phyloP scores from a whole-genome alignment of 2,888 invertebrate genomes.

The Cephalotes varians region DNA sequence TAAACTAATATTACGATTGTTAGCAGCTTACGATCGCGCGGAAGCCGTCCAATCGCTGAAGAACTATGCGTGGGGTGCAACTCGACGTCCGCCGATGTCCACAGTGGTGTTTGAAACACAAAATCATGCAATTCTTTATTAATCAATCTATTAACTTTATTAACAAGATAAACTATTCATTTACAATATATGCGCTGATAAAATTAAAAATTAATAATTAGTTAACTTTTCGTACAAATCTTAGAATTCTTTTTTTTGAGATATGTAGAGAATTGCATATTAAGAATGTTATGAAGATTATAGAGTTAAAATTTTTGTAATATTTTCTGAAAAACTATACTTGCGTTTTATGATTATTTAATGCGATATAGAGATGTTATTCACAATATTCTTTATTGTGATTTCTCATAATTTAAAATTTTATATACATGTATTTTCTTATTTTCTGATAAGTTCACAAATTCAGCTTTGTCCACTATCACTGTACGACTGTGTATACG shows the following conservation, averaged over 20 bases:
- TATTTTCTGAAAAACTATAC: not conserved
- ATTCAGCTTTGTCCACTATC: not conserved
- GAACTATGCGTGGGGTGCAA: constrained; percentile 76
- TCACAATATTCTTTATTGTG: not conserved
- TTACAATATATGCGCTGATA: not conserved
- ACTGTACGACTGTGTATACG: not conserved
- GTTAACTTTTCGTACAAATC: not conserved
- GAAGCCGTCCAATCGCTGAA: constrained; percentile 54
- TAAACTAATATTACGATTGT: too few relatives aligned
- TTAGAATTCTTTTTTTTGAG: not conserved
- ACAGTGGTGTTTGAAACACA: not conserved
- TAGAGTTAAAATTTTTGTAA: not conserved
- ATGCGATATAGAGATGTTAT: not conserved
- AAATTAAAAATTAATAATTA: not conserved
- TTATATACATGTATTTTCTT: constrained; percentile 5
- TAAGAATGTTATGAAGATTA: not conserved
- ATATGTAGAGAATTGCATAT: not conserved
- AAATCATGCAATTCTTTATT: constrained; percentile 12
- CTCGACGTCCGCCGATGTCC: constrained; percentile 25
- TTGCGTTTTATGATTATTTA: not conserved
- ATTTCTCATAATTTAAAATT: constrained; percentile 2
- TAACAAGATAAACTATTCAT: not conserved
- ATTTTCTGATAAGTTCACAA: not conserved
- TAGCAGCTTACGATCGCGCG: constrained; percentile 49
- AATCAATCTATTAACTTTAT: not conserved